Base-by-base conservation (phyloP, 2,888 invertebrate genomes). In the Periphyllus acericola region DNA sequence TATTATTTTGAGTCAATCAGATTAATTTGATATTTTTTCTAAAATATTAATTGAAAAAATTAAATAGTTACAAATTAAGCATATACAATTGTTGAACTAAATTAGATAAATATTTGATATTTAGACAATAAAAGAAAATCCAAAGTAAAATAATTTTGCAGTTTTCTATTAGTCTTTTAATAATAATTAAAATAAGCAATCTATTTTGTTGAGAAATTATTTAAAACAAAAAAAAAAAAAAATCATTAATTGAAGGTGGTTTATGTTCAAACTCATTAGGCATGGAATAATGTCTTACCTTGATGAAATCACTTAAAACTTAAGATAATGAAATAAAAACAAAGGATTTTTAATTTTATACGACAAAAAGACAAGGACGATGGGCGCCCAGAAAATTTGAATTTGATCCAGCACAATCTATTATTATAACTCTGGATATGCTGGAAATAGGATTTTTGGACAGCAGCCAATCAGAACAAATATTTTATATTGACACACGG, bases 361-460 rank as follows among this genome's bases (percentile, higher is more conserved):
- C 5, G n/a, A 52, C 55, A 72, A 72, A 72, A 79, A 14, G 8
- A 72, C 29, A 25, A 25, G 86, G 19, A 79, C 68, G 46, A 89
- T 81, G 76, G 72, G 52, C 21, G 55, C 86, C 74, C 52, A 89
- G 89, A 89, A 86, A 79, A 89, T 89, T 89, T 89, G 89, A 89
- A 89, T 89, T 88, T 89, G 89, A 88, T 90, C 90, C 90, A 90
- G 90, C 72, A 84, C 89, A 89, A 85, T 90, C 90, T 90, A 90
- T 90, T 90, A 90, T 90, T 90, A 90, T 89, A 90, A 68, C 81
- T 89, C 89, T 90, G 90, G 90, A 90, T 89, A 89, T 89, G 89
- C 90, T 90, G 90, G 90, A 90, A 90, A 89, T 89, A 90, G 89
- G 80, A 81, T 60, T 87, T 79, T 81, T 87, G 87, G 87, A 81